phyloP scores from a whole-genome alignment of 2,888 invertebrate species.

The Nomada ruficornis region DNA sequence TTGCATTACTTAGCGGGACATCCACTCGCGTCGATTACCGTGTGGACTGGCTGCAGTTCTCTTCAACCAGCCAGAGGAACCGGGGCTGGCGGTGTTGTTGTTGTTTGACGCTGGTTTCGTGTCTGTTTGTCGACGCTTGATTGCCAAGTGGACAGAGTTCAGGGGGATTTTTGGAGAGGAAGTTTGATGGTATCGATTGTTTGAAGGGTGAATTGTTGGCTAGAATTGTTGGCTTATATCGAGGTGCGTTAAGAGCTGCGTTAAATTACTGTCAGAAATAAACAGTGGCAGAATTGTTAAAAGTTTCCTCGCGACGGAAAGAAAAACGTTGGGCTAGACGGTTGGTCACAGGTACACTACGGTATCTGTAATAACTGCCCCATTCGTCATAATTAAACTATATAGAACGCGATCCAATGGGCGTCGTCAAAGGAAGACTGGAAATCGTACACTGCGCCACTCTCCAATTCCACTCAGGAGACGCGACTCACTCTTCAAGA shows the following conservation, averaged over 20 bases:
- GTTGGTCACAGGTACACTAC: too few relatives aligned
- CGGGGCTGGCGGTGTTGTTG: not conserved
- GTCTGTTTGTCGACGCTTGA: conserved; percentile 11
- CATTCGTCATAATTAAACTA: too few relatives aligned
- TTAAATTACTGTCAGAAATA: too few relatives aligned
- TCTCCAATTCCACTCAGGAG: not conserved
- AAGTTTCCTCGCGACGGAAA: too few relatives aligned
- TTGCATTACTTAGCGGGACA: conserved; percentile 69
- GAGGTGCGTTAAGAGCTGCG: too few relatives aligned
- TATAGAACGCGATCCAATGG: not conserved
- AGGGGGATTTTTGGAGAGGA: not conserved
- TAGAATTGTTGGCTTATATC: too few relatives aligned
- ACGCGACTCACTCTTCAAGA: not conserved
- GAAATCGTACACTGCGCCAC: not conserved
- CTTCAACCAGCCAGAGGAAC: conserved; percentile 15
- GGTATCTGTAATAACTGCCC: too few relatives aligned
- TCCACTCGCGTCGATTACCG: conserved; percentile 52
- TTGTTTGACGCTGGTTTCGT: conserved; percentile 10
- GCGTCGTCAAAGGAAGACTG: not conserved
- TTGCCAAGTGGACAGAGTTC: conserved; percentile 7
- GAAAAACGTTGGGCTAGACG: too few relatives aligned
- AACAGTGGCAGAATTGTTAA: too few relatives aligned
- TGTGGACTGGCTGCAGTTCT: conserved; percentile 22
- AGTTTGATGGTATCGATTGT: conserved; percentile 8
- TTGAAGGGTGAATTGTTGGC: too few relatives aligned